A percentile compares a stretch with the other conserved stretches of the same genome.
Evolutionary conservation across 1,140 invertebrate species (phyloP).

Genomic region (Heliconius melpomene): DNA sequence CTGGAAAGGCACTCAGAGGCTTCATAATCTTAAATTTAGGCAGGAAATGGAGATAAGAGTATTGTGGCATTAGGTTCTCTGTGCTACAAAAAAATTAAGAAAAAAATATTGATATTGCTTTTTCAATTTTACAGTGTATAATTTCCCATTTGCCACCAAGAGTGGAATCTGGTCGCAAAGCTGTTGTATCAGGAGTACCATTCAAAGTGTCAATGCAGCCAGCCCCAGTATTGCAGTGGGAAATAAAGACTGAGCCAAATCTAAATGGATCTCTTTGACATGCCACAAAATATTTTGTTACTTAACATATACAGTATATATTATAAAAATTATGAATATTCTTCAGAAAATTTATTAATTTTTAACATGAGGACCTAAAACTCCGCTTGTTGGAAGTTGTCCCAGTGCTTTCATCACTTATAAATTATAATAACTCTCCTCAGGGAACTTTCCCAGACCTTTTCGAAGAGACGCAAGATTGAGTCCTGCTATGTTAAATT

Average conservation of each 20-base stretch:
- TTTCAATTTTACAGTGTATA: slow-evolving; percentile 67
- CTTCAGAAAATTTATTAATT: neutral
- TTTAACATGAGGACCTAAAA: too few relatives aligned
- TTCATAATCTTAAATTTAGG: too few relatives aligned
- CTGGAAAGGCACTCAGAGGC: too few relatives aligned
- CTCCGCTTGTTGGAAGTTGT: too few relatives aligned
- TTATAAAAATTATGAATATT: slow-evolving; percentile 3
- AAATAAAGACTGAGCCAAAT: slow-evolving; percentile 66
- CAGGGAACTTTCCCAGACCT: too few relatives aligned
- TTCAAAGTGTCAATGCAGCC: slow-evolving; percentile 69
- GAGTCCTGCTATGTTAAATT: too few relatives aligned
- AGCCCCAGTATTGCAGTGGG: slow-evolving; percentile 69
- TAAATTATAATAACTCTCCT: too few relatives aligned
- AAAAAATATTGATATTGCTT: slow-evolving; percentile 3
- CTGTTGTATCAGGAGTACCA: slow-evolving; percentile 73
- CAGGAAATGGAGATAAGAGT: too few relatives aligned
- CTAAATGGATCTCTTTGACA: slow-evolving; percentile 70
- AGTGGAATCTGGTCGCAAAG: slow-evolving; percentile 67
- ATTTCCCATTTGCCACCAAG: slow-evolving; percentile 76
- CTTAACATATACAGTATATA: neutral
- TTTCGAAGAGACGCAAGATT: too few relatives aligned
- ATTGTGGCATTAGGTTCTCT: neutral
- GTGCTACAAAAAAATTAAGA: neutral
- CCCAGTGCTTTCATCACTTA: too few relatives aligned
- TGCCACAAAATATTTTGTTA: slow-evolving; percentile 22